These are phyloP conservation scores for Aplocera efformata DNA, from an alignment of 2,888 invertebrate species.

Conservation along the genomic window DNA sequence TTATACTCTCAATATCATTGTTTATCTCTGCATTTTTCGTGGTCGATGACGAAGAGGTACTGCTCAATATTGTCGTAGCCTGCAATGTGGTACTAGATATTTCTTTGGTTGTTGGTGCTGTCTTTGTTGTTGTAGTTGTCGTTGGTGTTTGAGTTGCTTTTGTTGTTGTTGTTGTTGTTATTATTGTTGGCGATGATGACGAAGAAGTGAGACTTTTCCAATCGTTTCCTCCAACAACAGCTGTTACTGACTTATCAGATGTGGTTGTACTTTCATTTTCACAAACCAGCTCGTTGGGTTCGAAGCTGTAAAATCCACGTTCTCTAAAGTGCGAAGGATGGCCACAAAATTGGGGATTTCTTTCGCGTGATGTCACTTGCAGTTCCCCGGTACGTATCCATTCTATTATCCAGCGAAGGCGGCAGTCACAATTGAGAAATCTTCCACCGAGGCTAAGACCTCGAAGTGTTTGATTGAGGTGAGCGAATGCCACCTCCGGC, in stretches of 20 bases:
- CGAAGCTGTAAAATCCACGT: conserved; percentile 92
- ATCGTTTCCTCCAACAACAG: conserved; percentile 37
- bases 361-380: conserved; percentile 94
- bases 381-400: conserved; percentile 94
- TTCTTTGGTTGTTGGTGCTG: conserved; percentile 8
- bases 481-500: conserved; percentile 87
- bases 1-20: conserved; percentile 42
- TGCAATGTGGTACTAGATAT: background rate
- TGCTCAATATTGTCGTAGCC: conserved; percentile 23
- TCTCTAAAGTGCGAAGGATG: conserved; percentile 89
- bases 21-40: conserved; percentile 36
- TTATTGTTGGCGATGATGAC: conserved; percentile 36
- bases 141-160: conserved; percentile 32
- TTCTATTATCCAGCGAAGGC: conserved; percentile 92
- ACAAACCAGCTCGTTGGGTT: conserved; percentile 86
- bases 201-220: conserved; percentile 47
- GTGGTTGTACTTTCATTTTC: conserved; percentile 60
- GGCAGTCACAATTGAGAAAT: conserved; percentile 93
- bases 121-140: conserved; percentile 36
- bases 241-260: conserved; percentile 42
- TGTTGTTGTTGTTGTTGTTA: conserved; percentile 40
- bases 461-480: conserved; percentile 89
- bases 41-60: conserved; percentile 27
- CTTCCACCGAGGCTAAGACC: conserved; percentile 94
- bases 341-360: conserved; percentile 96